Evolutionary conservation across 2,797 vertebrate species (phyloP).

Genomic region (Mus spretus): DNA sequence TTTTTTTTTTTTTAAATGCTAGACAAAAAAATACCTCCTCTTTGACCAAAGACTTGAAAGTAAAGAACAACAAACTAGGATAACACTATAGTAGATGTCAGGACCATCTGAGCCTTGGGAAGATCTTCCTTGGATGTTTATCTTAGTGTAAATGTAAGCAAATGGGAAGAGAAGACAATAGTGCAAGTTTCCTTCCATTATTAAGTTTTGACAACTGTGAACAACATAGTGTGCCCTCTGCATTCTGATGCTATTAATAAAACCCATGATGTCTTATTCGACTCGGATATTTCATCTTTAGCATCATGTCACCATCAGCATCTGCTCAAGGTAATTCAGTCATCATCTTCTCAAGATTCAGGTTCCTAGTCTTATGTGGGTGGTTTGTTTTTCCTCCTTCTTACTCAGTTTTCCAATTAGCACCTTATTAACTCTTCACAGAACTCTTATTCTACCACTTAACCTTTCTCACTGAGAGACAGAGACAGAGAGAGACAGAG

Average conservation of each 20-base stretch:
- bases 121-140: conserved; percentile 6
- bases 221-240: background rate
- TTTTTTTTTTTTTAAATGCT: background rate
- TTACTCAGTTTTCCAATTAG: conserved; percentile 66
- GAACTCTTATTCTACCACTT: conserved; percentile 61
- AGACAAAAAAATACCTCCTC: conserved; percentile 50
- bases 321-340: conserved; percentile 55
- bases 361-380: conserved; percentile 29
- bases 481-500: too few relatives aligned
- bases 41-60: conserved; percentile 35
- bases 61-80: background rate
- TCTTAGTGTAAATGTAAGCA: conserved; percentile 40
- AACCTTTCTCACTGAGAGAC: conserved; percentile 51
- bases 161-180: background rate
- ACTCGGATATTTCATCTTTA: background rate
- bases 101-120: conserved; percentile 1
- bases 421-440: conserved; percentile 62
- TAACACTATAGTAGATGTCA: background rate
- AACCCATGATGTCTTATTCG: background rate
- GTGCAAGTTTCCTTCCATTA: background rate
- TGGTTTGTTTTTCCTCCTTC: conserved; percentile 21
- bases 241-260: background rate
- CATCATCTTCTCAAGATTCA: conserved; percentile 14
- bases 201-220: background rate
- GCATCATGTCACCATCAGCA: background rate